phyloP scores from a whole-genome alignment of 2,888 invertebrate genomes.

The Acanthosepion lycidas region DNA sequence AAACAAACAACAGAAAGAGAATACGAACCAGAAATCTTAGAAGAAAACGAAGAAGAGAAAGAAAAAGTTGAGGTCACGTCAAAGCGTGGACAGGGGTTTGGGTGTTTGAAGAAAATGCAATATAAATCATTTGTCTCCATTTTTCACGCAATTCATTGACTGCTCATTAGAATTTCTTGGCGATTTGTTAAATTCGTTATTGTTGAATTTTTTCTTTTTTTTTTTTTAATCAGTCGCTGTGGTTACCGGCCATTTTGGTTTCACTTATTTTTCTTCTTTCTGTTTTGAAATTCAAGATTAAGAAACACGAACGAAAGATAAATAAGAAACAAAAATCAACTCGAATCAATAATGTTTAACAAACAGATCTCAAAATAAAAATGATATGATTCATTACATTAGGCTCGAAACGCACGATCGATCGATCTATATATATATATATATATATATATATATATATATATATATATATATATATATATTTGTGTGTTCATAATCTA shows the following conservation, averaged over 20 bases:
- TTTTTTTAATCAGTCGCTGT: neutral
- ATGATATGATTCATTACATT: neutral
- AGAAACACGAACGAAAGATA: neutral
- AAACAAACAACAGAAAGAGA: too few relatives aligned
- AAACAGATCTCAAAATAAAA: neutral
- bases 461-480: too few relatives aligned
- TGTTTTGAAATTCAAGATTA: neutral
- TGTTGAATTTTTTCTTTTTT: neutral
- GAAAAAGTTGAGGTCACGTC: accelerated
- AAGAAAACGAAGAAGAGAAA: neutral
- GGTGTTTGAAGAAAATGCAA: too few relatives aligned
- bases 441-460: too few relatives aligned
- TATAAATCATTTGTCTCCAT: neutral
- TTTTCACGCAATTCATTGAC: neutral
- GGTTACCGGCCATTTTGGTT: neutral
- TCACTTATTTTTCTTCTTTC: neutral
- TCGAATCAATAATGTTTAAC: neutral
- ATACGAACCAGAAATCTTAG: too few relatives aligned
- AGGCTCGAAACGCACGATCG: too few relatives aligned
- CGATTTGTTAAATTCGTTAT: neutral
- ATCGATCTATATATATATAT: too few relatives aligned
- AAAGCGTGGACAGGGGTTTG: neutral
- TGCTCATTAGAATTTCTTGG: neutral
- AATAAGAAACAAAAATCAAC: neutral
- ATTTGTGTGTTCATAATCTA: too few relatives aligned